Base-by-base conservation (phyloP, 2,113 vertebrate genomes). In the Acinonyx jubatus region DNA sequence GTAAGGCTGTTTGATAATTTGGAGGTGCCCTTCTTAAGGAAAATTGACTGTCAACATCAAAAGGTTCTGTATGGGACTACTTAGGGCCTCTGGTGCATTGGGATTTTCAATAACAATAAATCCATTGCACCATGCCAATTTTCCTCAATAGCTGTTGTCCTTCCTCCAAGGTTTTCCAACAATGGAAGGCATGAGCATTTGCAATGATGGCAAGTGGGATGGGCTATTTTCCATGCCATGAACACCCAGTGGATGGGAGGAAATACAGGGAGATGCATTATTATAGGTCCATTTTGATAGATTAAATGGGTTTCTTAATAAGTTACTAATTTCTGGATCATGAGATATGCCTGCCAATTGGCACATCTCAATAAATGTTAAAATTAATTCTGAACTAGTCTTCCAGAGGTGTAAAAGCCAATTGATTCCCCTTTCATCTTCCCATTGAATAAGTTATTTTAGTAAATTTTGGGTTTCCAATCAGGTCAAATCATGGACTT, bases 391-490 rank as follows among this genome's bases (percentile, higher is more conserved):
- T 55, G 23, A 92, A n/a, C 80, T 86, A 85, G 25, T 74, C 29
- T 84, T 95, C 50, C 10, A 61, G 29, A 87, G 55, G 21, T 63
- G 4, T 5, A 93, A 65, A 65, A 83, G 68, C 29, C 92, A 93
- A 3, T 82, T 83, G 88, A 63, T 52, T 95, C 13, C 38, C 25
- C 82, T 82, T 89, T 96, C 38, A 79, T 93, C 45, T 86, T 95
- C 45, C 52, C 63, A 31, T 25, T 94, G 38, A 87, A 96, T 82
- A 95, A 66, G 95, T 94, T 92, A 12, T 92, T 89, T 74, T 18
- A 96, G 52, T 86, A 25, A 93, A 89, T 83, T 97, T 97, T 90
- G 29, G 55, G 86, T 94, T 85, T 91, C n/a, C 31, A 84, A 1
- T 92, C 73, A 83, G 52, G 15, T 61, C 73, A 95, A 93, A 80